Evolutionary conservation across 2,888 invertebrate species (phyloP), one percentile per base, ranked within the genome.

Genomic region (Philereme vetulata): DNA sequence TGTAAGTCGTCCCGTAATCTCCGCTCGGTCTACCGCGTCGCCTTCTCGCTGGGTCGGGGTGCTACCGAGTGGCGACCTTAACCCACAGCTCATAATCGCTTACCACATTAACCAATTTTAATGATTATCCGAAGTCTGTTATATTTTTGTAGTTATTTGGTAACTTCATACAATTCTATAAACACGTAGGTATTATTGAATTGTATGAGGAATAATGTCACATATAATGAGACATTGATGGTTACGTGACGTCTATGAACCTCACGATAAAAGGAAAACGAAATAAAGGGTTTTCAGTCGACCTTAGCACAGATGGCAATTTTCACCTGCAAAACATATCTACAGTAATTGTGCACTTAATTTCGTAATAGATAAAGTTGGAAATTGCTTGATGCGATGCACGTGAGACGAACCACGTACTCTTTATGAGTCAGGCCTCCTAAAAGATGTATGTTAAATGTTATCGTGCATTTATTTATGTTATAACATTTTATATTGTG

Each of bases 321-420:
- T 49, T 64, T 40, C 54, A 56, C 60, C 53, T 57, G 21, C 21
- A 21, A 21, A 21, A 21, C 21, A 21, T 21, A 1, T 21, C 21
- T 2, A 21, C 6, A 40, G 5, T 50, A 6, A 56, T 56, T 49
- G 48, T 43, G 21, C 11, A 34, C 52, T 47, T 9, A 62, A 43
- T 21, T 21, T 21, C 2, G 21, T 21, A 21, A 9, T 6, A 5
- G 4, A 56, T 60, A 52, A 50, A 55, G 62, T 62, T 10, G 7
- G 50, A 32, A 65, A 45, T 69, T 5, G 62, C 43, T 4, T 51
- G 48, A 42, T 49, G 36, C 11, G 34, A 48, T 43, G 52, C 61
- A 61, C 68, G 67, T 65, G 67, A 61, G 65, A 42, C n/a, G 38
- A 36, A 51, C 47, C 68, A 67, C 68, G 67, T 68, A 67, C 50